Evolutionary conservation across 37 sponge, comb jelly and placozoan species (phyloP), one percentile per base, ranked within the genome.

Genomic region (Haliclona indistincta): DNA sequence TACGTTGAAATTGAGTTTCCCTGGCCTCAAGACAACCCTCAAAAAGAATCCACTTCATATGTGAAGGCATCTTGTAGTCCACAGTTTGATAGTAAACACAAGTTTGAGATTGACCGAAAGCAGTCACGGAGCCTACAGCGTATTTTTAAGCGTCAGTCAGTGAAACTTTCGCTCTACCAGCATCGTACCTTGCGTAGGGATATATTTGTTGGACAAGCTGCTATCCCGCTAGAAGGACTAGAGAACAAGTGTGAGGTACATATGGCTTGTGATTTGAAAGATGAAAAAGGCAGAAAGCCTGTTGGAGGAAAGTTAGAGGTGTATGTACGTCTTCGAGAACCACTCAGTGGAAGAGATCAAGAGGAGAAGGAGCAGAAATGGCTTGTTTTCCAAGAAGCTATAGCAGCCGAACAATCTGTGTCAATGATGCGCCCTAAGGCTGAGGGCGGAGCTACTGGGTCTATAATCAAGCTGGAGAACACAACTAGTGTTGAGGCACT

Each of bases 1-100:
- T 96, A 84, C 44, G 91, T 96, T 2, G 84, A 81, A 68, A 32
- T 93, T 25, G 94, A 93, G 85, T 96, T 96, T 56, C 97, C 97
- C 3, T 92, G 67, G 54, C 97, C 97, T 20, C 88, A 91, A 11
- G 71, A 73, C 32, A 49, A 77, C 5, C 82, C 84, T n/a, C 76
- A 90, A 54, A 73, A 75, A 67, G 42, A 26, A 28, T 56, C 44
- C 19, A 86, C 84, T 0, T 35, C 70, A 38, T 25, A 39, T 1
- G 83, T 90, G 6, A 79, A 66, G 38, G 77, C 68, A 1, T 83
- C 73, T 0, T 65, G 68, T 20, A 93, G 71, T 68, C 97, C 97
- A 5, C 76, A 83, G 71, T 89, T 85, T 68, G 77, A 84, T 32
- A 34, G 73, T 17, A 49, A 76, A n/a, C 38, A 83, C 19, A 51